Evolutionary conservation across 2,888 invertebrate genomes (phyloP).

Genomic region (Noctua janthina): DNA sequence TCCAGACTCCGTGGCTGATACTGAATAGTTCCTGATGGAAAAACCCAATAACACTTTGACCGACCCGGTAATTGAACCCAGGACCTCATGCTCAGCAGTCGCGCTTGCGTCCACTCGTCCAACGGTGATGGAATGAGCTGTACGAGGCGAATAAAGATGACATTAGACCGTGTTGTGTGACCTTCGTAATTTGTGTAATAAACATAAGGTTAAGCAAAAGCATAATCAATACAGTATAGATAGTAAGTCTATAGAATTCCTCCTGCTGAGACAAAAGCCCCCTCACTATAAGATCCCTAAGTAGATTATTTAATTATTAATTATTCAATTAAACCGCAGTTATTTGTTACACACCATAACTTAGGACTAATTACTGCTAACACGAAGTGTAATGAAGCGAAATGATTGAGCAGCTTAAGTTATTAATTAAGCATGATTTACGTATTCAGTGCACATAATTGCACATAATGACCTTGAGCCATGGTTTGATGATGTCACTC

Average conservation of each 20-base stretch:
- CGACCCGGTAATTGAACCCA: too few species aligned
- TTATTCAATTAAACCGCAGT: background rate
- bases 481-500: conserved; percentile 45
- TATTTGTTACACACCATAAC: conserved; percentile 26
- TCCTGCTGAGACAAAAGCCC: background rate
- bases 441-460: conserved; percentile 60
- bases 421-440: conserved; percentile 62
- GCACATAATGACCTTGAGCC: conserved; percentile 42
- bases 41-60: too few species aligned
- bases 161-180: too few species aligned
- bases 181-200: too few species aligned
- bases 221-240: too few species aligned
- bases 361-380: conserved; percentile 47
- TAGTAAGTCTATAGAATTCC: background rate
- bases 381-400: conserved; percentile 50
- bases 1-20: too few species aligned
- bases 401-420: conserved; percentile 63
- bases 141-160: too few species aligned
- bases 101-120: too few species aligned
- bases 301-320: background rate
- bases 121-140: too few species aligned
- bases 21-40: too few species aligned
- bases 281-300: background rate
- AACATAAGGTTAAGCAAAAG: too few species aligned
- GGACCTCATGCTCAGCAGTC: too few species aligned